Conservation (phyloP, 2,113 vertebrate genomes). For the Enhydra lutris region DNA sequence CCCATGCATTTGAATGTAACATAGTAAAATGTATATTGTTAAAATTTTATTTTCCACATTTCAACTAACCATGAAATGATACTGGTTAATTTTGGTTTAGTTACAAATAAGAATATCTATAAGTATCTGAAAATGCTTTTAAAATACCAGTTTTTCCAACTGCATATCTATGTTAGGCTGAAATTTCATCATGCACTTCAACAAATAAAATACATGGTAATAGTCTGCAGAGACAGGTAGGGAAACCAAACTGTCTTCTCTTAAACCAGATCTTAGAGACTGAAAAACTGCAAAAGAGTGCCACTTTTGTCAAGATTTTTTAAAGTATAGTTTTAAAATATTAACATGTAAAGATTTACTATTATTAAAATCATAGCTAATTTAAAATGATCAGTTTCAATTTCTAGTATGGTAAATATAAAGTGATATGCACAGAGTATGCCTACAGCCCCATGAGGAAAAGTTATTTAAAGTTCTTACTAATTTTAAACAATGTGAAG, state of each 20-base stretch:
- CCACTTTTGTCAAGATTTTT: neutral
- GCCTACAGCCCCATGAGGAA: neutral
- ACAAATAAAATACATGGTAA: neutral
- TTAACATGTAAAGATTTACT: neutral
- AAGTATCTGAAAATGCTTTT: neutral
- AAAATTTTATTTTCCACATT: neutral
- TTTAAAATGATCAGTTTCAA: neutral
- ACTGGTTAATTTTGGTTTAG: neutral
- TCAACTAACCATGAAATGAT: neutral
- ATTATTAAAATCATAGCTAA: neutral
- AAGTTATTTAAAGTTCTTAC: neutral
- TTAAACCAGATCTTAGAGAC: neutral
- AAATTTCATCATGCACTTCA: neutral
- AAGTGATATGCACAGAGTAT: neutral
- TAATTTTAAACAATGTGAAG: neutral
- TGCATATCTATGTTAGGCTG: neutral
- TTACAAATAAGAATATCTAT: neutral
- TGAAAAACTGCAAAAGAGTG: neutral
- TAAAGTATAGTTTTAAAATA: neutral
- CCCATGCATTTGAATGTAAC: neutral
- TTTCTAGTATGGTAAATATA: neutral
- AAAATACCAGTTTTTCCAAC: neutral
- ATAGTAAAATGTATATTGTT: neutral
- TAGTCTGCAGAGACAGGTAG: neutral
- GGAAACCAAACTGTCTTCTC: neutral